Evolutionary conservation across 2,113 vertebrate genomes (phyloP), one percentile per base, ranked within the genome.

Genomic region (Alethe castanea): DNA sequence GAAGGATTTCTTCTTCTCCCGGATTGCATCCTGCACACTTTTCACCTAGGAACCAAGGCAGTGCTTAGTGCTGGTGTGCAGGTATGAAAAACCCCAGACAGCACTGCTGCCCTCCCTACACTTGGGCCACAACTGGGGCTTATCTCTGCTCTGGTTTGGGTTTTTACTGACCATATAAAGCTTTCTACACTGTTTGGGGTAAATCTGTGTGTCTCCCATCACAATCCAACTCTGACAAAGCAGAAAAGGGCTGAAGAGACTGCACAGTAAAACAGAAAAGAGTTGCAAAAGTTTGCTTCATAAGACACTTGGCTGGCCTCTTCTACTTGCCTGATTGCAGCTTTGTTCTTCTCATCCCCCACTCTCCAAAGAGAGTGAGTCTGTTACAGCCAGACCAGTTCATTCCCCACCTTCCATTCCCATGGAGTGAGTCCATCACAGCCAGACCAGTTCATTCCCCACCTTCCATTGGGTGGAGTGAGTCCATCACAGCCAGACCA

Each of bases 1-100:
- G 95, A 99, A 99, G n/a, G 97, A 94, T 80, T 98, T 97, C 90
- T 99, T 99, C 97, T 98, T 99, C 86, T 99, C 98, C 69, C 99
- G 97, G 76, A 99, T 98, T 40, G 99, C 99, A 89, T 99, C 99
- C 94, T 99, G 99, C 93, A 99, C 99, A 57, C 99, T 98, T 97
- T 99, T 99, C 28, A 99, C 99, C 99, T 99, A 77, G 73, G 89
- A 86, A 45, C 12, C 67, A n/a, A 50, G 73, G 38, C 66, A 76
- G 25, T 2, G 3, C 19, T 42, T 1, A n/a, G 44, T 3, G 70
- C 13, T 18, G 20, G 20, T 28, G 36, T 22, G 64, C 33, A 62
- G 71, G 16, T 15, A 11, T 5, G 50, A 70, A 52, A 70, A 33
- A 5, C 22, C 40, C 8, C 50, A 80, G n/a, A 5, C 2, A 26